Evolutionary conservation across 2,113 vertebrate species (phyloP).

Genomic region (Oryzias celebensis): DNA sequence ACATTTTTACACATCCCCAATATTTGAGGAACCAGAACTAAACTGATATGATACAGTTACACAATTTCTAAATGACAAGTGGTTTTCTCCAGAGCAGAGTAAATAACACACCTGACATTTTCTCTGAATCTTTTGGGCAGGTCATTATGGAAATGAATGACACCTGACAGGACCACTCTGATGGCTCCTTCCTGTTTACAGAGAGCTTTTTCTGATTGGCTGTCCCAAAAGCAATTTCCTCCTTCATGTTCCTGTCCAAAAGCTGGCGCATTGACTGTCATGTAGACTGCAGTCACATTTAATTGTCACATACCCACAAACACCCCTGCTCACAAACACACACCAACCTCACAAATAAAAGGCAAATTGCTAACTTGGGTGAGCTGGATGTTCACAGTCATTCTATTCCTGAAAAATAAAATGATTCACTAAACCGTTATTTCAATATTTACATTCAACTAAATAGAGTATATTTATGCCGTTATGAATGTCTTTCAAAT

Average conservation of each 20-base stretch:
- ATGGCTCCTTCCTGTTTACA: slow-evolving; percentile 71
- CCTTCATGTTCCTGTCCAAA: slow-evolving; percentile 73
- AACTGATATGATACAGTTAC: background rate
- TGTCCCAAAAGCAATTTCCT: slow-evolving; percentile 76
- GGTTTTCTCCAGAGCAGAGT: slow-evolving; percentile 42
- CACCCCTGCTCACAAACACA: slow-evolving; percentile 5
- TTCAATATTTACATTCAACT: too few species aligned
- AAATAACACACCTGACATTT: slow-evolving; percentile 57
- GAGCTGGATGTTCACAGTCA: too few species aligned
- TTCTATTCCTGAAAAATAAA: too few species aligned
- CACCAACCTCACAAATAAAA: background rate
- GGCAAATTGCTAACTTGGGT: too few species aligned
- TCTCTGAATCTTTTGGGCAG: slow-evolving; percentile 52
- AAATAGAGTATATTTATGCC: too few species aligned
- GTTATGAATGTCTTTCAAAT: too few species aligned
- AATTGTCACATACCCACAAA: slow-evolving; percentile 28
- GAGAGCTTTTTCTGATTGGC: slow-evolving; percentile 68
- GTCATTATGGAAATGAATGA: slow-evolving; percentile 71
- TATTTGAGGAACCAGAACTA: background rate
- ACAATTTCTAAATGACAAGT: slow-evolving; percentile 16
- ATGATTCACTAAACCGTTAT: too few species aligned
- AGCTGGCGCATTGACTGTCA: slow-evolving; percentile 64
- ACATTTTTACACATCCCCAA: background rate
- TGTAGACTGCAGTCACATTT: slow-evolving; percentile 31
- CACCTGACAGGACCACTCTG: slow-evolving; percentile 69